These are phyloP conservation scores for Atrichornis clamosus DNA, from an alignment of 2,113 vertebrate genomes.

Conservation along the genomic window DNA sequence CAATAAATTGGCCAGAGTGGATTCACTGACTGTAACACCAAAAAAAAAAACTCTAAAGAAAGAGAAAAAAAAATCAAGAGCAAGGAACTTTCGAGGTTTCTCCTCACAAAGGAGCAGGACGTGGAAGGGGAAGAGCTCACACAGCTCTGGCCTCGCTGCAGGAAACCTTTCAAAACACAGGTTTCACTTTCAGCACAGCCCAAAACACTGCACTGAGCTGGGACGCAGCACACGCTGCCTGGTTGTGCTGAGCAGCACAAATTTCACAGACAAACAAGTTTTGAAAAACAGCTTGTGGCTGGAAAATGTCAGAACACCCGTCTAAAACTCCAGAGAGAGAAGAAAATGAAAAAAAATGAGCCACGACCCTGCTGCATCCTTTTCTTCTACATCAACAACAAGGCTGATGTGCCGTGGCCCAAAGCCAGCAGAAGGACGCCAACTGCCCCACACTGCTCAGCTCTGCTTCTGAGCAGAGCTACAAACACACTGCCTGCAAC, in stretches of 20 bases:
- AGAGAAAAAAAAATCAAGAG: background rate
- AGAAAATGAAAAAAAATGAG: background rate
- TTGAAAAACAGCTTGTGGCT: slow-evolving; percentile 31
- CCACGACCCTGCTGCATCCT: slow-evolving; percentile 49
- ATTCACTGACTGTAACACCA: background rate
- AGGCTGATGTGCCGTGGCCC: slow-evolving; percentile 24
- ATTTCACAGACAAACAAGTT: background rate
- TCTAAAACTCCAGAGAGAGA: slow-evolving; percentile 28
- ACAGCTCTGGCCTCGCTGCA: background rate
- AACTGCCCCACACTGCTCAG: slow-evolving; percentile 10
- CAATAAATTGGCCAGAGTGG: background rate
- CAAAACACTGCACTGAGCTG: fast-evolving
- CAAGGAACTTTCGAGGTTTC: slow-evolving; percentile 20
- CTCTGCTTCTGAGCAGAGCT: background rate
- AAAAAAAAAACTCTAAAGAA: background rate
- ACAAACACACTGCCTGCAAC: background rate
- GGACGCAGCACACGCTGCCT: fast-evolving
- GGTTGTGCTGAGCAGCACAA: background rate
- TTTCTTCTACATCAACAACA: slow-evolving; percentile 52
- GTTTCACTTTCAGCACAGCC: slow-evolving; percentile 53
- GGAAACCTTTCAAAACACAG: slow-evolving; percentile 50
- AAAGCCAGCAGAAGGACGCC: slow-evolving; percentile 23
- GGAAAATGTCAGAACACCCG: slow-evolving; percentile 35
- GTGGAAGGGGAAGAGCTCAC: background rate
- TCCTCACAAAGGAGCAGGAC: slow-evolving; percentile 20